Evolutionary conservation across 53 echinoderm and acorn worm genomes (phyloP), one percentile per base, ranked within the genome.

Genomic region (Apostichopus leukothele): DNA sequence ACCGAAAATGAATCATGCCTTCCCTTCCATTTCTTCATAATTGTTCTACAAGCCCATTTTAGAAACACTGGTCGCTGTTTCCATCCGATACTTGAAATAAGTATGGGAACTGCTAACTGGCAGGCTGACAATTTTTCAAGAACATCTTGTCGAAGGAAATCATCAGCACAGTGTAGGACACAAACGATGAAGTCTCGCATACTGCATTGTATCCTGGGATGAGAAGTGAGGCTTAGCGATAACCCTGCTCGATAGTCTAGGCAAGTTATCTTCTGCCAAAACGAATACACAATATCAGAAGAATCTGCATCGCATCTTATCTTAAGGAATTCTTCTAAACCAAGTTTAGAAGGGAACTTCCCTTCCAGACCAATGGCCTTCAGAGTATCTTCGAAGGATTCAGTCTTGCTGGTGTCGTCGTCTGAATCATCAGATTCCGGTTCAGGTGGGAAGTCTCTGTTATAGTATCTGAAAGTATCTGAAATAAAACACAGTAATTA

Each of bases 141-240:
- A 52, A 79, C 52, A 52, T 79, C 79, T 79, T 79, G 79, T 79
- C 79, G 51, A 12, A 79, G 9, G 52, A 79, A 79, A 13, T 79
- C 79, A 11, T 79, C 79, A 79, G 79, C 50, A 79, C 79, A 79
- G 9, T 79, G 79, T 10, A 79, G 79, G 51, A 79, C 79, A 11
- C 11, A 12, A 52, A 79, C 52, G 11, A 79, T 79, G 79, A 79
- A 79, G 39, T 79, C 79, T 52, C 79, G 51, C 79, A 79, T 79
- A n/a, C 51, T 79, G 50, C 20, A 79, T 0, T 61, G 63, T 14
- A 61, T 61, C 63, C 63, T 61, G 16, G 10, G 16, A 51, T 7
- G 3, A 12, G 79, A 79, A 7, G 52, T 2, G 6, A 50, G 18
- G 50, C 50, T 21, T 10, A 52, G 51, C 0, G 79, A 4, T 4